Conservation (phyloP, 2,113 vertebrate genomes). For the mouse (Mus musculus) region GRCm39 chr10:107608001-107608500, state of each 20-base stretch:
- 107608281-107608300: neutral
- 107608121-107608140: conserved; percentile 92
- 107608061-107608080: neutral
- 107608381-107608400: neutral
- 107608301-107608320: conserved; percentile 17
- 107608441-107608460: too few relatives aligned
- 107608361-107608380: neutral
- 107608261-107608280: neutral
- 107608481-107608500: neutral
- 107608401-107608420: too few relatives aligned
- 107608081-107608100: neutral
- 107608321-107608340: neutral
- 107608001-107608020: neutral
- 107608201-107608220: conserved; percentile 31
- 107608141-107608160: conserved; percentile 92
- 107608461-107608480: too few relatives aligned
- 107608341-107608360: neutral
- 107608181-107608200: conserved; percentile 93
- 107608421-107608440: neutral
- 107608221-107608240: neutral
- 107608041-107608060: conserved; percentile 28
- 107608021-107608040: conserved; percentile 3
- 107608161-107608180: conserved; percentile 87
- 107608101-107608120: conserved; percentile 55
- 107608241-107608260: neutral